Evolutionary conservation across 2,797 vertebrate genomes (phyloP).

Genomic region (Taenioides sp.): DNA sequence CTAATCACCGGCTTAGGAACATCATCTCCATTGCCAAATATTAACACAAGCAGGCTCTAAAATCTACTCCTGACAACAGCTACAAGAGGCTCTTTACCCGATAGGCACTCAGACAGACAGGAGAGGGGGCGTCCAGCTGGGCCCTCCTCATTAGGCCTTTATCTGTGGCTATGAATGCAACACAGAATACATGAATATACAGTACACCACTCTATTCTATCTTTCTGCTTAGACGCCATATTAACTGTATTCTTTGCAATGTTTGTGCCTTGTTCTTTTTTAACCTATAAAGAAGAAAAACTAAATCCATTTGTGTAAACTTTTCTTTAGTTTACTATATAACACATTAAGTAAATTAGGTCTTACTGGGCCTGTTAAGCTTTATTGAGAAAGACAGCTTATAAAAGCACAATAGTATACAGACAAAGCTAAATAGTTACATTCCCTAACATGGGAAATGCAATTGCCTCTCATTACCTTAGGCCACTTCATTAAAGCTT

Average conservation of each 20-base stretch:
- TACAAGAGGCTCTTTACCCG: slow-evolving; percentile 28
- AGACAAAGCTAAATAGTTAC: not conserved
- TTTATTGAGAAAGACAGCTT: not conserved
- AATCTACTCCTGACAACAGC: slow-evolving; percentile 25
- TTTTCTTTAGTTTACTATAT: not conserved
- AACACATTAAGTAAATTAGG: slow-evolving; percentile 2
- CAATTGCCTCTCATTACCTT: not conserved
- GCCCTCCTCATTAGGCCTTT: slow-evolving; percentile 49
- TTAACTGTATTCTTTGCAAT: not conserved
- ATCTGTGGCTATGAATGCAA: slow-evolving; percentile 3
- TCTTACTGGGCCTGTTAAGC: not conserved
- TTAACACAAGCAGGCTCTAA: slow-evolving; percentile 21
- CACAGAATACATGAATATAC: slow-evolving; percentile 10
- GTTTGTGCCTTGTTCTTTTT: not conserved
- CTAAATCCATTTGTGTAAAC: not conserved
- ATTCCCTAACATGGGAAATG: not conserved
- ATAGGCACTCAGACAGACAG: not conserved
- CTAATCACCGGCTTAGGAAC: slow-evolving; percentile 21
- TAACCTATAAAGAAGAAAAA: not conserved
- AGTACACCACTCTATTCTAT: slow-evolving; percentile 14
- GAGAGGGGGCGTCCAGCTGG: slow-evolving; percentile 51
- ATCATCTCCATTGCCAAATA: slow-evolving; percentile 12
- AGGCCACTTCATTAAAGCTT: not conserved
- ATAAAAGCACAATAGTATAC: not conserved
- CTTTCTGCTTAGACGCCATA: not conserved